Percentiles rank a stretch among this genome's conserved stretches.
These are phyloP conservation scores for Syngnathus scovelli DNA, from an alignment of 2,113 vertebrate species.

Conservation along the genomic window DNA sequence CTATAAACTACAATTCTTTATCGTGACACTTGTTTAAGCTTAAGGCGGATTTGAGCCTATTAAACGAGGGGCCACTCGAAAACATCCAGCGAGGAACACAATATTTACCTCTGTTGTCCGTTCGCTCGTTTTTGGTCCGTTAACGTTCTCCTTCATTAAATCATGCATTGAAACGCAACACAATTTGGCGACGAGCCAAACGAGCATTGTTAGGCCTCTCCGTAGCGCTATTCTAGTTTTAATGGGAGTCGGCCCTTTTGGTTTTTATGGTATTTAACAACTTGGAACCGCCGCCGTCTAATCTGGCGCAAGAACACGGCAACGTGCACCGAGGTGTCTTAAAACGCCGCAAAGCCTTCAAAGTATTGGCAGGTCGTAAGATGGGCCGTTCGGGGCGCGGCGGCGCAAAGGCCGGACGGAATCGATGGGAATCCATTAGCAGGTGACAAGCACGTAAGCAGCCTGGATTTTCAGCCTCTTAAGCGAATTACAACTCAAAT, in stretches of 20 bases:
- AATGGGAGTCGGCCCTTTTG: neutral
- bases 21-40: slow-evolving; percentile 43
- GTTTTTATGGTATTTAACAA: neutral
- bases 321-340: slow-evolving; percentile 34
- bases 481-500: slow-evolving; percentile 46
- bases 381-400: slow-evolving; percentile 8
- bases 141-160: neutral
- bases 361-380: slow-evolving; percentile 41
- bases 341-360: slow-evolving; percentile 24
- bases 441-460: slow-evolving; percentile 50
- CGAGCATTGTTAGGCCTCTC: neutral
- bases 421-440: slow-evolving; percentile 59
- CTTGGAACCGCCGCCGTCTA: neutral
- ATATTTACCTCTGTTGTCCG: slow-evolving; percentile 10
- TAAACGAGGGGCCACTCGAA: slow-evolving; percentile 18
- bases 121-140: neutral
- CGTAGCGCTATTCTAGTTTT: neutral
- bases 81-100: slow-evolving; percentile 1
- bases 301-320: slow-evolving; percentile 14
- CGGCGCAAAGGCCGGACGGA: slow-evolving; percentile 9
- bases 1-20: slow-evolving; percentile 43
- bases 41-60: slow-evolving; percentile 33
- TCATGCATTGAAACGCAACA: neutral
- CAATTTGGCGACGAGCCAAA: neutral
- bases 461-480: slow-evolving; percentile 49